Evolutionary conservation across 37 sponge, comb jelly and placozoan genomes (phyloP).

Genomic region (Dysidea cf. avara): DNA sequence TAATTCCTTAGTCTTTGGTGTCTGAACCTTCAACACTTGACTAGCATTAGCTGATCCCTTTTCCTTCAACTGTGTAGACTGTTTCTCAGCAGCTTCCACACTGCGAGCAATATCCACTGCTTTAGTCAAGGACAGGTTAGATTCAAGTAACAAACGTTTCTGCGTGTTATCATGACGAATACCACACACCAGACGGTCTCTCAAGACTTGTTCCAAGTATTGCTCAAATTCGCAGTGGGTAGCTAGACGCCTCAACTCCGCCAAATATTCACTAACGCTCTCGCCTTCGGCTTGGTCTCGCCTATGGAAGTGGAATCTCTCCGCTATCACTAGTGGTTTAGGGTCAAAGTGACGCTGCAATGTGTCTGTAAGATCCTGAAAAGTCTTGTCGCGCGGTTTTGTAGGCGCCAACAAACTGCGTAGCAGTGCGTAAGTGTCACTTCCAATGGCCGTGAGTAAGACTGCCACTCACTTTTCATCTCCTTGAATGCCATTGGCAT

Average conservation of each 20-base stretch:
- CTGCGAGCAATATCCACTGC: no score
- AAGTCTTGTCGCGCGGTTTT: conserved; percentile 5
- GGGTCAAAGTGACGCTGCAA: conserved; percentile 2
- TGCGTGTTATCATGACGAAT: not conserved
- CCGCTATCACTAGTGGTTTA: not conserved
- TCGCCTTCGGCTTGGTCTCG: conserved; percentile 6
- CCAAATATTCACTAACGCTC: not conserved
- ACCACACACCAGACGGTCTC: conserved; percentile 28
- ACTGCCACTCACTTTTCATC: no score
- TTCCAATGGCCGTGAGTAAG: no score
- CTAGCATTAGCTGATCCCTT: no score
- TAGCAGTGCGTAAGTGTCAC: no score
- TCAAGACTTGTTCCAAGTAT: conserved; percentile 5
- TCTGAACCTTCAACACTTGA: no score
- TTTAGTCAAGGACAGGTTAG: no score
- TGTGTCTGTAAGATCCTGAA: not conserved
- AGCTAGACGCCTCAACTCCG: conserved; percentile 4
- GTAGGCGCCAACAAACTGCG: conserved; percentile 9
- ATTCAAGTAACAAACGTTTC: no score
- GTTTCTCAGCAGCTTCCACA: no score
- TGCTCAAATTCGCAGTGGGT: conserved; percentile 9
- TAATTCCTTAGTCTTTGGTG: no score
- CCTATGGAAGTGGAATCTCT: conserved; percentile 10
- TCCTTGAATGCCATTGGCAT: no score
- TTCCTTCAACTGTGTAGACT: no score